A percentile compares a stretch with the other conserved stretches of the same genome.
phyloP scores from a whole-genome alignment of 1,140 invertebrate species.

The Patella vulgata region DNA sequence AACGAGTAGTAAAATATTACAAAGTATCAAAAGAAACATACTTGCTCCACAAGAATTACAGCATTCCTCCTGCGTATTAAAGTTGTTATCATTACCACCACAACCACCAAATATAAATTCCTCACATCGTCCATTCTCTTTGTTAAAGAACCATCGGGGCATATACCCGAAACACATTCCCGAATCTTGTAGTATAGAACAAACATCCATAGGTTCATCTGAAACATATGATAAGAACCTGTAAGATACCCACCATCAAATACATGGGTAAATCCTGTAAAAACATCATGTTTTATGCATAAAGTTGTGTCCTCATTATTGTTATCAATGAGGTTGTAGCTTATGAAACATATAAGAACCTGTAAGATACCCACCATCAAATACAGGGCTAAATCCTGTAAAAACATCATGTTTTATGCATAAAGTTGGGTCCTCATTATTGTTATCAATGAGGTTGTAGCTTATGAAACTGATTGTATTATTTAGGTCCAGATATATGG shows the following conservation, averaged over 20 bases:
- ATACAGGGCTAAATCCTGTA: neutral
- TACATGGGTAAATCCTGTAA: neutral
- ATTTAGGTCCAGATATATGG: no score
- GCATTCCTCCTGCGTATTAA: constrained; percentile 46
- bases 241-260: neutral
- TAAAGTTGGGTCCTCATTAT: no score
- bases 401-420: neutral
- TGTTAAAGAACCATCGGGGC: constrained; percentile 62
- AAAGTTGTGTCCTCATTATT: no score
- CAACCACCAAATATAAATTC: constrained; percentile 69
- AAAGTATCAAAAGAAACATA: no score
- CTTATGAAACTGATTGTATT: no score
- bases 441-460: no score
- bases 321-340: no score
- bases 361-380: neutral
- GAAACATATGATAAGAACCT: neutral
- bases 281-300: neutral
- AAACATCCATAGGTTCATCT: constrained; percentile 5
- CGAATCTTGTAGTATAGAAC: constrained; percentile 35
- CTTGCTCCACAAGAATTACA: constrained; percentile 2
- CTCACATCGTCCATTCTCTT: constrained; percentile 55
- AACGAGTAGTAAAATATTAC: no score
- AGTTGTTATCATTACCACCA: constrained; percentile 70
- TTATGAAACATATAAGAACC: no score
- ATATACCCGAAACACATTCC: constrained; percentile 50